These are phyloP conservation scores for Gambelia wislizenii DNA, from an alignment of 2,797 vertebrate genomes.

Conservation along the genomic window DNA sequence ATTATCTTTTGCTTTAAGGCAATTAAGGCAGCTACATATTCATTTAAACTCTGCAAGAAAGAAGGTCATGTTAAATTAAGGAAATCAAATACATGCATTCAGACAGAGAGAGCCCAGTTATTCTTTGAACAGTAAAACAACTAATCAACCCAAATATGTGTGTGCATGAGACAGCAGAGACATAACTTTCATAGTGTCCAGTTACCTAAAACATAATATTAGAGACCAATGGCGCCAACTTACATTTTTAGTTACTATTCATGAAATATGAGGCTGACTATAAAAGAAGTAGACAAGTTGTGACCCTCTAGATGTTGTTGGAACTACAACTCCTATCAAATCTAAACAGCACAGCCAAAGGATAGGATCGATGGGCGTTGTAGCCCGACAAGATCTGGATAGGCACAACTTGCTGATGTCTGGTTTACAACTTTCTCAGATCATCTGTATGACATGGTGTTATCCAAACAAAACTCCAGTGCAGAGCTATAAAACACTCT, in stretches of 20 bases:
- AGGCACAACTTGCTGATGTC: no score
- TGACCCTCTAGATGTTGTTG: no score
- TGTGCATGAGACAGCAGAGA: background rate
- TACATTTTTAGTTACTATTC: background rate
- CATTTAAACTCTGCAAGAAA: conserved; percentile 89
- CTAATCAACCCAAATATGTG: background rate
- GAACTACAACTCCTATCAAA: no score
- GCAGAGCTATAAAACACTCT: background rate
- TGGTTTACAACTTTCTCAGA: background rate
- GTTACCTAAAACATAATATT: background rate
- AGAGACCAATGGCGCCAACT: background rate
- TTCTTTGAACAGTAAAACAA: background rate
- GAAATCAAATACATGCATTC: background rate
- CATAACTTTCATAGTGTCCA: background rate
- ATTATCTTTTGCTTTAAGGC: conserved; percentile 94
- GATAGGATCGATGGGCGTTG: no score
- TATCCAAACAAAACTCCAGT: background rate
- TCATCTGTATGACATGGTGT: no score
- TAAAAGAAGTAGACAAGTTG: no score
- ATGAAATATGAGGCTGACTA: background rate
- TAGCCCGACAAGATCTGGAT: no score
- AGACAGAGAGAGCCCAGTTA: no score
- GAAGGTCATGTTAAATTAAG: conserved; percentile 13
- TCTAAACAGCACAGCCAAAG: no score
- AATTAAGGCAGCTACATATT: conserved; percentile 92